Conservation (phyloP, 2,888 invertebrate species). For the Carterocephalus palaemon region DNA sequence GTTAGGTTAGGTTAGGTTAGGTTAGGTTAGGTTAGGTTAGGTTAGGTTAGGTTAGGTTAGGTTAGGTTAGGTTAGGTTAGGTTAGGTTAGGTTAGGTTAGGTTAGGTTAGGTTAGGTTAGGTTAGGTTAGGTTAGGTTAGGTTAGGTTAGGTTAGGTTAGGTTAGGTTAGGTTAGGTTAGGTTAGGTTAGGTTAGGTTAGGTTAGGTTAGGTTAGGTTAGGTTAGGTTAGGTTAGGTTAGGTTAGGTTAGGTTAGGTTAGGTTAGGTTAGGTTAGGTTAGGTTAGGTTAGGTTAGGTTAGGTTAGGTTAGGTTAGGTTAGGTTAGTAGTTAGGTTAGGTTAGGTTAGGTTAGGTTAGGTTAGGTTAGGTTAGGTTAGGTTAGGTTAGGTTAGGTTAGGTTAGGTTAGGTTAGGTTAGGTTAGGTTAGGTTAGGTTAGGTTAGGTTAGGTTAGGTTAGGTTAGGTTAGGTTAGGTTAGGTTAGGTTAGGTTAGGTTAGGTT, state of each 20-base stretch:
- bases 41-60: slow-evolving; percentile 25
- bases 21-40: slow-evolving; percentile 21
- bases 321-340: slow-evolving; percentile 29
- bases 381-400: slow-evolving; percentile 33
- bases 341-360: slow-evolving; percentile 35
- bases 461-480: slow-evolving; percentile 31
- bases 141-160: slow-evolving; percentile 20
- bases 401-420: slow-evolving; percentile 31
- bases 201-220: slow-evolving; percentile 29
- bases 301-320: slow-evolving; percentile 30
- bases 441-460: slow-evolving; percentile 30
- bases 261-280: slow-evolving; percentile 30
- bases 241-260: slow-evolving; percentile 30
- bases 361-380: slow-evolving; percentile 35
- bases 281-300: slow-evolving; percentile 31
- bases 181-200: slow-evolving; percentile 24
- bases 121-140: slow-evolving; percentile 30
- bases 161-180: slow-evolving; percentile 25
- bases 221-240: slow-evolving; percentile 31
- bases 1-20: slow-evolving; percentile 25
- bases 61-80: slow-evolving; percentile 26
- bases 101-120: slow-evolving; percentile 26
- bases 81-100: slow-evolving; percentile 21
- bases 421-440: slow-evolving; percentile 29
- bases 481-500: slow-evolving; percentile 31